A percentile compares a stretch with the other conserved stretches of the same genome.
Evolutionary conservation across 2,797 vertebrate species (phyloP).

Genomic region (Crocodylus rhombifer): DNA sequence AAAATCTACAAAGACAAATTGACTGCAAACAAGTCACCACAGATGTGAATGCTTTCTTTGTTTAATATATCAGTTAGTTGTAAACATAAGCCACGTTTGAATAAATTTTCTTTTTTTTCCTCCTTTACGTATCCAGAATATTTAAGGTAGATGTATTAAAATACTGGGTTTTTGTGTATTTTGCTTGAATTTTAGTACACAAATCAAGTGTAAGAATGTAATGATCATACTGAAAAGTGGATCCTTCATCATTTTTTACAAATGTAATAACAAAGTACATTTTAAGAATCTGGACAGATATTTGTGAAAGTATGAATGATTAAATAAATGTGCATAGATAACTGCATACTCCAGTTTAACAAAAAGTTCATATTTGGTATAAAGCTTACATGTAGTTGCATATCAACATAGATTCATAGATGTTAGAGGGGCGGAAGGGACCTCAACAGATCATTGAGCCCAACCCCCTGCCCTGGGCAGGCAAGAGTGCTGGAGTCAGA

Average conservation of each 20-base stretch:
- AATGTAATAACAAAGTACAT: no score
- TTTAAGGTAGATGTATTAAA: neutral
- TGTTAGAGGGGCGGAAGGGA: neutral
- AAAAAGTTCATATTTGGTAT: neutral
- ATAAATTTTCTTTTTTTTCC: neutral
- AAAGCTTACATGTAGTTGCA: neutral
- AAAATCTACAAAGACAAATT: neutral
- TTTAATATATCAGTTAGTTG: neutral
- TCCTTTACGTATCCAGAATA: fast-evolving
- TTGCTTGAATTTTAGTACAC: neutral
- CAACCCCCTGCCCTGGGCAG: neutral
- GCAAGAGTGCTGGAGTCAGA: no score
- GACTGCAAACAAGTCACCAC: neutral
- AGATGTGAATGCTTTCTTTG: neutral
- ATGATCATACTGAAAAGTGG: no score
- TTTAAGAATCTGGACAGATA: neutral
- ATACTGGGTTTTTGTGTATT: neutral
- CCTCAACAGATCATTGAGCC: fast-evolving
- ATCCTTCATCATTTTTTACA: no score
- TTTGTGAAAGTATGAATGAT: neutral
- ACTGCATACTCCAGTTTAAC: neutral
- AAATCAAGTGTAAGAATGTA: no score
- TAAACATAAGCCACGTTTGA: neutral
- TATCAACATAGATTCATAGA: neutral
- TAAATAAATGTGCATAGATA: neutral